phyloP scores from a whole-genome alignment of 2,888 invertebrate species.

The Drosophila phalerata region DNA sequence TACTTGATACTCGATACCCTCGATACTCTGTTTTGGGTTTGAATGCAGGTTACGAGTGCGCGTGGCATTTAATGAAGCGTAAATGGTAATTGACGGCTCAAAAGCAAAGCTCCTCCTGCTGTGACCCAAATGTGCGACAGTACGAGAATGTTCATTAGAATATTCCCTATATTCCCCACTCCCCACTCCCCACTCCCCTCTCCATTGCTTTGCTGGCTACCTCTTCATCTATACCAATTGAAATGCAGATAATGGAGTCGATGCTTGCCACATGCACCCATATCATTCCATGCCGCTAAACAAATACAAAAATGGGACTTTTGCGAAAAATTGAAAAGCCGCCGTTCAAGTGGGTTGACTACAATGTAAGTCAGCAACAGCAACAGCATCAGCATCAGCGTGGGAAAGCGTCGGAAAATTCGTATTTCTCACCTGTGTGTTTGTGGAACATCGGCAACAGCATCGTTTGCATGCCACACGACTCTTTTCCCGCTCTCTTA shows the following conservation, averaged over 20 bases:
- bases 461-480: conserved; percentile 22
- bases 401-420: conserved; percentile 60
- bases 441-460: conserved; percentile 13
- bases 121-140: conserved; percentile 75
- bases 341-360: conserved; percentile 39
- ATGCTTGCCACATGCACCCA: conserved; percentile 43
- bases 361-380: conserved; percentile 47
- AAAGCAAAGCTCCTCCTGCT: conserved; percentile 49
- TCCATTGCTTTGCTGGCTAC: neutral
- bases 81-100: conserved; percentile 80
- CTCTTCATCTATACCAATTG: conserved; percentile 35
- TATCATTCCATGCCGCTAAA: conserved; percentile 73
- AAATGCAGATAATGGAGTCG: conserved; percentile 43
- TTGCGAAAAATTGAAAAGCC: conserved; percentile 48
- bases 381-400: conserved; percentile 9
- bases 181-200: no score
- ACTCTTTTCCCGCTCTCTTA: neutral
- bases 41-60: conserved; percentile 41
- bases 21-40: conserved; percentile 42
- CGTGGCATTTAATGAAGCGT: conserved; percentile 78
- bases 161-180: conserved; percentile 2
- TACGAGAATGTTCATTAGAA: conserved; percentile 72
- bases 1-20: conserved; percentile 3
- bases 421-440: conserved; percentile 64
- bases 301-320: conserved; percentile 64